A percentile compares a stretch with the other conserved stretches of the same genome.
These are phyloP conservation scores for Molanna angustata DNA, from an alignment of 2,888 invertebrate species.

Conservation along the genomic window DNA sequence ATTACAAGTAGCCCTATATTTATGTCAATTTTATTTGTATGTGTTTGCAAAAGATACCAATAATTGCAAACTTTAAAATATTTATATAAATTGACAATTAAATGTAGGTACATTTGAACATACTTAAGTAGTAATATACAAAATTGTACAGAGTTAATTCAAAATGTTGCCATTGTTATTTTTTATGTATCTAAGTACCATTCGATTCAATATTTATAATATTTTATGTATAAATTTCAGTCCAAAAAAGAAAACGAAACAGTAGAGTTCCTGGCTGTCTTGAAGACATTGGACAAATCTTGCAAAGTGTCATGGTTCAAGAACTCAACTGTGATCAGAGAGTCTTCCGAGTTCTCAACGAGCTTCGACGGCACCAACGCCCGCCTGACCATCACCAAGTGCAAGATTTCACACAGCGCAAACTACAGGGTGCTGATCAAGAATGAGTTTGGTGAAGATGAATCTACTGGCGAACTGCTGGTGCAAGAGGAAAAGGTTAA, in stretches of 20 bases:
- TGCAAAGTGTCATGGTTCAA: conserved; percentile 84
- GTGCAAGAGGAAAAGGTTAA: conserved; percentile 62
- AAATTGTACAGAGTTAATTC: no score
- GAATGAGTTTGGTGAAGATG: conserved; percentile 90
- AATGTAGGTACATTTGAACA: no score
- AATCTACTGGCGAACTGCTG: conserved; percentile 80
- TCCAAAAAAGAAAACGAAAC: conserved; percentile 60
- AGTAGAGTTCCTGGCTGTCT: conserved; percentile 72
- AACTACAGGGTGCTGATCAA: conserved; percentile 82
- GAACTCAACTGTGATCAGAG: conserved; percentile 72
- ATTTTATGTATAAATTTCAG: no score
- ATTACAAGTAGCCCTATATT: no score
- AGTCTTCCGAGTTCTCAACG: conserved; percentile 73
- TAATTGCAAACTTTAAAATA: no score
- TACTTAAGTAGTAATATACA: no score
- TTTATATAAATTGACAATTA: no score
- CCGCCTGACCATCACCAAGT: conserved; percentile 72
- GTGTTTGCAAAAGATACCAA: no score
- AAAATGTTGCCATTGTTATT: no score
- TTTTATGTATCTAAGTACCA: no score
- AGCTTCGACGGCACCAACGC: conserved; percentile 83
- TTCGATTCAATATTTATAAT: no score
- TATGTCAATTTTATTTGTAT: no score
- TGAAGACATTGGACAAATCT: conserved; percentile 74
- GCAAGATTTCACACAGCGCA: conserved; percentile 74